phyloP scores from a whole-genome alignment of 2,797 vertebrate genomes.

The Orestias chungarensis region DNA sequence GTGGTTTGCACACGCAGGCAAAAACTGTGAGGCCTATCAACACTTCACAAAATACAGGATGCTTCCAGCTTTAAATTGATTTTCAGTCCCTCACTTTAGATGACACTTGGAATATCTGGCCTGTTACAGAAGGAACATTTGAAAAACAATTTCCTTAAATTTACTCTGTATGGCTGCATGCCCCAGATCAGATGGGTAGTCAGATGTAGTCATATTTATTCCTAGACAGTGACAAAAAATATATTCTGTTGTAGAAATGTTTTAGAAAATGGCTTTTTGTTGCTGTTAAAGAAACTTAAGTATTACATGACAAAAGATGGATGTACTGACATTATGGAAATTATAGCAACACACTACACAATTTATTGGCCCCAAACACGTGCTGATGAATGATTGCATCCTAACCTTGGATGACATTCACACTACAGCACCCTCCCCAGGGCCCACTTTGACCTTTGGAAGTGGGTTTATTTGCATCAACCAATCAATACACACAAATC shows the following conservation, averaged over 20 bases:
- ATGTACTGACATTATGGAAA: slow-evolving; percentile 4
- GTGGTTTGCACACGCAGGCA: slow-evolving; percentile 35
- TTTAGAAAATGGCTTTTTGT: slow-evolving; percentile 20
- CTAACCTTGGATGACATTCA: slow-evolving; percentile 78
- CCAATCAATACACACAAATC: slow-evolving; percentile 68
- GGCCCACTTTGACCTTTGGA: slow-evolving; percentile 54
- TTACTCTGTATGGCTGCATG: slow-evolving; percentile 29
- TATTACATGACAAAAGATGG: slow-evolving; percentile 13
- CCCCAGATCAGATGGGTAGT: slow-evolving; percentile 22
- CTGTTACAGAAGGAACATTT: slow-evolving; percentile 14
- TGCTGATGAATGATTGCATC: slow-evolving; percentile 45
- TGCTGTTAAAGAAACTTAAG: slow-evolving; percentile 16
- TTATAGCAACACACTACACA: background rate
- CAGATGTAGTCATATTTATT: slow-evolving; percentile 26
- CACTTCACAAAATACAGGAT: slow-evolving; percentile 53
- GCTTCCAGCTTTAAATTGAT: slow-evolving; percentile 28
- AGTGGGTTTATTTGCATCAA: slow-evolving; percentile 62
- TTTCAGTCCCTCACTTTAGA: slow-evolving; percentile 32
- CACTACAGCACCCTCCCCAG: slow-evolving; percentile 20
- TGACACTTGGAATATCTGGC: slow-evolving; percentile 32
- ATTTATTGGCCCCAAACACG: slow-evolving; percentile 24
- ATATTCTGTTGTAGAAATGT: slow-evolving; percentile 6
- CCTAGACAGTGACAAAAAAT: slow-evolving; percentile 10
- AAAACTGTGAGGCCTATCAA: slow-evolving; percentile 53
- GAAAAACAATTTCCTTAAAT: slow-evolving; percentile 25